These are phyloP conservation scores for Spisula subtruncata DNA, from an alignment of 2,888 invertebrate species.

Conservation along the genomic window DNA sequence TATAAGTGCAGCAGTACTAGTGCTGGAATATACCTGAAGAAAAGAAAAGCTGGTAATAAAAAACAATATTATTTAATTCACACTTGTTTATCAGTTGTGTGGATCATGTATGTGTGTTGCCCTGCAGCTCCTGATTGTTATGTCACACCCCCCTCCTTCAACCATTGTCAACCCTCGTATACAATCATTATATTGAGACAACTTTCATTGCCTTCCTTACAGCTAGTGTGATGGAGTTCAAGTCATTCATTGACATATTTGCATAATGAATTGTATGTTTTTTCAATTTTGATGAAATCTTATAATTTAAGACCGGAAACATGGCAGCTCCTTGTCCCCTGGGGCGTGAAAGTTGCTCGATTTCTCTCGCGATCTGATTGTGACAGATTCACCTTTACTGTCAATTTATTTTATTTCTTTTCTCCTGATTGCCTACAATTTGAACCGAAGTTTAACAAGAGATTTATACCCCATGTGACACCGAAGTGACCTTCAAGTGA, in stretches of 20 bases:
- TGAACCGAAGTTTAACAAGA: neutral
- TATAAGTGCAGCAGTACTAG: too few species aligned
- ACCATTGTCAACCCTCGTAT: too few species aligned
- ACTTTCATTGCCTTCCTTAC: too few species aligned
- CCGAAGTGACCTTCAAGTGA: neutral
- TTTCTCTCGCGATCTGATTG: neutral
- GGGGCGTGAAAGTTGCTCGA: constrained; percentile 18
- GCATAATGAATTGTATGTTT: constrained; percentile 21
- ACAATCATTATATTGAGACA: too few species aligned
- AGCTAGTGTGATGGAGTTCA: neutral
- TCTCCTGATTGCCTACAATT: constrained; percentile 12
- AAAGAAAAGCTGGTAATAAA: too few species aligned
- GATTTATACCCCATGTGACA: constrained; percentile 33
- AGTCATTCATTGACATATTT: constrained; percentile 7
- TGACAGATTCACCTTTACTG: constrained; percentile 37
- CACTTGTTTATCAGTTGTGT: too few species aligned
- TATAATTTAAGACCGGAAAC: constrained; percentile 39
- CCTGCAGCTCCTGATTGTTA: too few species aligned
- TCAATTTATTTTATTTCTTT: constrained; percentile 29
- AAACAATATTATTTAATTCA: too few species aligned
- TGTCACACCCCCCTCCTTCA: too few species aligned
- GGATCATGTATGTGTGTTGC: too few species aligned
- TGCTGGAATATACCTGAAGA: too few species aligned
- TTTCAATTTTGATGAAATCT: neutral
- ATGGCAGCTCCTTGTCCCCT: constrained; percentile 40